Percentiles rank a stretch among this genome's conserved stretches.
phyloP scores from a whole-genome alignment of 2,113 vertebrate genomes.

The Burhinus oedicnemus region DNA sequence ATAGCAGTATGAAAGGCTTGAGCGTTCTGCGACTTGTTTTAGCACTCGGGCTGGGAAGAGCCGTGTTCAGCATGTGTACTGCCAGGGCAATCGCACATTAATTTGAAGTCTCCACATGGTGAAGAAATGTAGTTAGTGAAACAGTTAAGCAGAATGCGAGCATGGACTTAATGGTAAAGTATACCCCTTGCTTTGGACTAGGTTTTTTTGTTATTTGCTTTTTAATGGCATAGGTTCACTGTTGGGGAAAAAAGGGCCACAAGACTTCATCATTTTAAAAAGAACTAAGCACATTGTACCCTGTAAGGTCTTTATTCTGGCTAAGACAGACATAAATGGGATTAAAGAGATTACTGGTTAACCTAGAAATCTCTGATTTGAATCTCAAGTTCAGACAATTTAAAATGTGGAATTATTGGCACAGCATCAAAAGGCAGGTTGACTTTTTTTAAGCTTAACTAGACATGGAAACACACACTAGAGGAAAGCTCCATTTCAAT shows the following conservation, averaged over 20 bases:
- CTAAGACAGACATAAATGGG: not conserved
- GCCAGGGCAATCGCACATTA: not conserved
- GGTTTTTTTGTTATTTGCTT: not conserved
- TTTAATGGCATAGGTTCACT: not conserved
- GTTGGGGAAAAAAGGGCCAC: rapidly evolving
- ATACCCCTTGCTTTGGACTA: not conserved
- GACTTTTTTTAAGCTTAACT: not conserved
- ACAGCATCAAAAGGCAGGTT: not conserved
- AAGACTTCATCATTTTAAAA: not conserved
- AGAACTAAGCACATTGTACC: not conserved
- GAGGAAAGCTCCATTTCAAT: not conserved
- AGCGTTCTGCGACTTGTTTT: not conserved
- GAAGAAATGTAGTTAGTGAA: not conserved
- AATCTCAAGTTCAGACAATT: not conserved
- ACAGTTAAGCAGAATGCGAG: not conserved
- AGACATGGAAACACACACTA: not conserved
- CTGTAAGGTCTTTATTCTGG: constrained; percentile 4
- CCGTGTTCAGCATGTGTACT: too few relatives aligned
- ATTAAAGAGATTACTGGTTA: constrained; percentile 50
- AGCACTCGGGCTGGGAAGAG: not conserved
- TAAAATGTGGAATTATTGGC: not conserved
- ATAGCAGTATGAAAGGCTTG: not conserved
- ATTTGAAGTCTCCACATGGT: not conserved
- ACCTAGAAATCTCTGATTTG: constrained; percentile 1
- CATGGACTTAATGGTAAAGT: not conserved